Evolutionary conservation across 2,113 vertebrate genomes (phyloP), one percentile per base, ranked within the genome.

Genomic region (Prochilodus magdalenae): DNA sequence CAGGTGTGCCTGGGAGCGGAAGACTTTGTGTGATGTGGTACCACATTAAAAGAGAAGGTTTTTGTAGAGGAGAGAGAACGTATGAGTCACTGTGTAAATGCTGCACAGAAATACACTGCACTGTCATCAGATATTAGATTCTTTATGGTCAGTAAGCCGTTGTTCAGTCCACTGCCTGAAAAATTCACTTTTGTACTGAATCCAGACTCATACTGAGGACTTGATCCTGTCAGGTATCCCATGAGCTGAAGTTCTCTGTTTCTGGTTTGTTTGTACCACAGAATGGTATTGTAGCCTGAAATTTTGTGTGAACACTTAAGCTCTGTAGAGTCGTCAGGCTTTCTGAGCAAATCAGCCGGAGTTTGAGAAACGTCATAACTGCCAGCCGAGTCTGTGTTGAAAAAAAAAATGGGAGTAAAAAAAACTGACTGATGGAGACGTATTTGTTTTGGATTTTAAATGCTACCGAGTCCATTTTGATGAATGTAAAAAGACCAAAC

Each of bases 81-180:
- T 26, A 1, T 78, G 55, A 49, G 24, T 33, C 70, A 80, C 47
- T 77, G 81, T 83, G 73, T 60, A 59, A 80, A 84, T 59, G 83
- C 86, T 72, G 88, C 88, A 57, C 88, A 90, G 86, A 81, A 89
- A 79, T 90, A 90, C 36, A 82, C 24, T 14, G 82, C 87, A 0
- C 63, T 87, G 79, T 92, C 87, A 60, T 20, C 53, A 14, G 57
- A 53, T 12, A 29, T 63, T 36, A 83, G n/a, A 5, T 8, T 24
- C 3, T 70, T 60, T 55, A 76, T 60, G 2, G 71, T 76, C 27
- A 76, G 29, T 24, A 14, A 24, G 3, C 63, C 51, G 20, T 67
- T 59, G 3, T 14, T 49, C 26, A 57, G 22, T 67, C 62, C 73
- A 33, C 33, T 24, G 11, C 80, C 80, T 0, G 16, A 12, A 7